Conservation (phyloP, 2,113 vertebrate genomes). For the Larimichthys crocea region DNA sequence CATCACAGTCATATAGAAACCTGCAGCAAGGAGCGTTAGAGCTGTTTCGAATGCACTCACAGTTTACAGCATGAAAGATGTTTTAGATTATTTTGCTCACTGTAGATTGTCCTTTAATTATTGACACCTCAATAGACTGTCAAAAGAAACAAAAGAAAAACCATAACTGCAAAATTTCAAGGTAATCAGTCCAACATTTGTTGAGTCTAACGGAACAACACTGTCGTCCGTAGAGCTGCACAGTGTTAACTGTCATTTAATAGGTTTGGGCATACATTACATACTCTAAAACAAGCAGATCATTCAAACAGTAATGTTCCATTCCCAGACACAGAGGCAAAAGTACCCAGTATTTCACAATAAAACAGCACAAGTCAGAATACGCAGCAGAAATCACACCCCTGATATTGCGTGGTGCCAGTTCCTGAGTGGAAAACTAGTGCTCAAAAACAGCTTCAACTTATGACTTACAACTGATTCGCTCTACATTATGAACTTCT, state of each 20-base stretch:
- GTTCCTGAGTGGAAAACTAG: background rate
- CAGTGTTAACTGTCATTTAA: no score
- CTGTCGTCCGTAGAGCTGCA: no score
- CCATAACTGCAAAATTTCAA: no score
- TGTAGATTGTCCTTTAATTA: background rate
- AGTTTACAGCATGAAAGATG: background rate
- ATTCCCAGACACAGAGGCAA: no score
- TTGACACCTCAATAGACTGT: background rate
- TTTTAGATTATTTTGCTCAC: background rate
- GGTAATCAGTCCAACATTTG: no score
- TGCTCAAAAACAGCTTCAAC: background rate
- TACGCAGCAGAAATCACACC: background rate
- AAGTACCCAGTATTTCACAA: background rate
- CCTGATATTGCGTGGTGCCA: background rate
- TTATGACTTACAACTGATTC: background rate
- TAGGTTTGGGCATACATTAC: no score
- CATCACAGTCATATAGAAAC: conserved; percentile 76
- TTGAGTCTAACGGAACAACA: no score
- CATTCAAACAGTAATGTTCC: no score
- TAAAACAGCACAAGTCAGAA: background rate
- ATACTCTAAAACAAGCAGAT: no score
- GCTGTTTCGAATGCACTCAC: background rate
- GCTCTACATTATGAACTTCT: background rate
- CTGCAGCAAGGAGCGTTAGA: conserved; percentile 48
- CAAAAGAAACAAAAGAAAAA: no score